A percentile compares a stretch with the other conserved stretches of the same genome.
Evolutionary conservation across 2,797 vertebrate genomes (phyloP).

Genomic region (Perdix hodgsoniae): DNA sequence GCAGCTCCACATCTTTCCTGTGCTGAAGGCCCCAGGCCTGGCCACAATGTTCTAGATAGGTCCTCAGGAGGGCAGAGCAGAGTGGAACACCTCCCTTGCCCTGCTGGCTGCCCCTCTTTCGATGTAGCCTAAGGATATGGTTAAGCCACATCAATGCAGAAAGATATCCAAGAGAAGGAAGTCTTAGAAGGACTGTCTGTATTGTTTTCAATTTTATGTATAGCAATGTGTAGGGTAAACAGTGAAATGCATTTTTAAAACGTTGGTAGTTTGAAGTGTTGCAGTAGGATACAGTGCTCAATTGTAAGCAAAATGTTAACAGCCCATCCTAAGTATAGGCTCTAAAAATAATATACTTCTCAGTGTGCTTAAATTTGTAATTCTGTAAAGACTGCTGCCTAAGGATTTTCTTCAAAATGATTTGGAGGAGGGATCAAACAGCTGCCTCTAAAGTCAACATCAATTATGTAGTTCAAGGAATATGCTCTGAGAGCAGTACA

Average conservation of each 20-base stretch:
- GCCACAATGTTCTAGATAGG: background rate
- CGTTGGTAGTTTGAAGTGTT: background rate
- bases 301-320: background rate
- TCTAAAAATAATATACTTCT: background rate
- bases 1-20: background rate
- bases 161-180: background rate
- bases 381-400: background rate
- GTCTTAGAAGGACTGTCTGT: background rate
- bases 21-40: background rate
- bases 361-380: background rate
- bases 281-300: background rate
- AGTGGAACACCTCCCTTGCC: background rate
- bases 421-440: background rate
- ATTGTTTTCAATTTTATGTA: background rate
- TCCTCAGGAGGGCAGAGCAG: background rate
- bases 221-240: background rate
- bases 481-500: background rate
- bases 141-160: background rate
- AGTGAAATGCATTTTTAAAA: background rate
- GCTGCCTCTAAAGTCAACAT: background rate
- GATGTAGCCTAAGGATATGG: background rate
- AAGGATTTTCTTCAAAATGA: background rate
- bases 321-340: background rate
- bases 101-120: background rate
- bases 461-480: background rate